Conservation (phyloP, 2,113 vertebrate species). For the Ariopsis seemanni region DNA sequence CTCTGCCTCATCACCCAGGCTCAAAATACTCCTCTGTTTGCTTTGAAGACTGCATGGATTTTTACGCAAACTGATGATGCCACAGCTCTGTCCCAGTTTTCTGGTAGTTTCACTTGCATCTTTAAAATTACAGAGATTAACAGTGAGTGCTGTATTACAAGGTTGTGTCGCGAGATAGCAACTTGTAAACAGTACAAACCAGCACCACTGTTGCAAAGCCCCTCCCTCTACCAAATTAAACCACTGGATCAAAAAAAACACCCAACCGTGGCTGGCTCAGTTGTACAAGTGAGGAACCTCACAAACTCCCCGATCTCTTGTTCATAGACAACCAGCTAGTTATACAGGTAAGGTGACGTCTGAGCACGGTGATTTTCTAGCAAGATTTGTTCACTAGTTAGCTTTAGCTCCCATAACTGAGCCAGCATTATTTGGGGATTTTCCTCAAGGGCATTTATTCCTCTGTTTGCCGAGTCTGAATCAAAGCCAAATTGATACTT, state of each 20-base stretch:
- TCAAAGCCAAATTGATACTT: not conserved
- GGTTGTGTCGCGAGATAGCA: too few species aligned
- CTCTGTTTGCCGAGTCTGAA: not conserved
- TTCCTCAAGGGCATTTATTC: not conserved
- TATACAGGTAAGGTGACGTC: not conserved
- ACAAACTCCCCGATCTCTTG: not conserved
- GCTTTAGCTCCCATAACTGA: not conserved
- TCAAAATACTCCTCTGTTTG: constrained; percentile 42
- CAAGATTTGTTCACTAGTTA: not conserved
- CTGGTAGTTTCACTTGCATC: not conserved
- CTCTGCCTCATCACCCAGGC: constrained; percentile 27
- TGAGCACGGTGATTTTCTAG: not conserved
- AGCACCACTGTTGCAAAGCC: not conserved
- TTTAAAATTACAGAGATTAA: not conserved
- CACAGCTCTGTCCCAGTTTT: constrained; percentile 35
- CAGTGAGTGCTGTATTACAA: not conserved
- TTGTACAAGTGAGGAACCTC: not conserved
- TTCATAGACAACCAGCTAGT: not conserved
- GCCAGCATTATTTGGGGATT: not conserved
- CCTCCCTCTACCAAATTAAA: too few species aligned
- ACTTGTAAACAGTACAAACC: not conserved
- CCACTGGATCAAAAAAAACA: too few species aligned
- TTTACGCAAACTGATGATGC: constrained; percentile 14
- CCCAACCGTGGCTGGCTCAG: not conserved
- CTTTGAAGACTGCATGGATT: constrained; percentile 32